These are phyloP conservation scores for Eucidaris tribuloides DNA, from an alignment of 35 echinoderm and acorn worm species.

Conservation along the genomic window DNA sequence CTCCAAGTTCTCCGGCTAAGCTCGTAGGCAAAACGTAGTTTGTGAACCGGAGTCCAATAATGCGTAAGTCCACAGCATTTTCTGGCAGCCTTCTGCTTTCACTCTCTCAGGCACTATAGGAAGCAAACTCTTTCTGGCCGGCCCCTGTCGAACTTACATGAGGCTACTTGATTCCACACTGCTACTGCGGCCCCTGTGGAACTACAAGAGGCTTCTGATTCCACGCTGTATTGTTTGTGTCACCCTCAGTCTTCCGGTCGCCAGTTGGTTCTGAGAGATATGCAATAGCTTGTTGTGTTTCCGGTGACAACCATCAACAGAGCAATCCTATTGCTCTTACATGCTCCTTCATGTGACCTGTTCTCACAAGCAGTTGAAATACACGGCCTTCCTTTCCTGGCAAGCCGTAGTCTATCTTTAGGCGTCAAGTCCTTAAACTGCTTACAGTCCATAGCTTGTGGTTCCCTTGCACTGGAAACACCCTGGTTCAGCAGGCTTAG, in stretches of 20 bases:
- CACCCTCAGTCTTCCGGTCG: background rate
- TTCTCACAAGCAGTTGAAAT: conserved; percentile 55
- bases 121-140: conserved; percentile 29
- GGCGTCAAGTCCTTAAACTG: conserved; percentile 15
- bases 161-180: background rate
- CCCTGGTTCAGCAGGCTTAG: background rate
- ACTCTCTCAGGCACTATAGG: conserved; percentile 43
- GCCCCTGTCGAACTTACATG: conserved; percentile 46
- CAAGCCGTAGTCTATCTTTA: background rate
- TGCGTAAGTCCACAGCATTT: conserved; percentile 36
- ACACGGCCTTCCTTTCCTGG: conserved; percentile 1
- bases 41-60: conserved; percentile 45
- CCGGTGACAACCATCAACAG: background rate
- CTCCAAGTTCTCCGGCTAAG: conserved; percentile 15
- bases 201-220: too few relatives aligned
- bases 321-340: conserved; percentile 40
- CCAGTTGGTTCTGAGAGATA: background rate
- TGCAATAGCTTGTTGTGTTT: conserved; percentile 44
- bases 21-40: conserved; percentile 37
- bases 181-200: too few relatives aligned
- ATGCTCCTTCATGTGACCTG: conserved; percentile 35
- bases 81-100: conserved; percentile 4
- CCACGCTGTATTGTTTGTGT: background rate
- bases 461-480: background rate
- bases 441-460: too few relatives aligned